Evolutionary conservation across 2,797 vertebrate species (phyloP).

Genomic region (Argya squamiceps): DNA sequence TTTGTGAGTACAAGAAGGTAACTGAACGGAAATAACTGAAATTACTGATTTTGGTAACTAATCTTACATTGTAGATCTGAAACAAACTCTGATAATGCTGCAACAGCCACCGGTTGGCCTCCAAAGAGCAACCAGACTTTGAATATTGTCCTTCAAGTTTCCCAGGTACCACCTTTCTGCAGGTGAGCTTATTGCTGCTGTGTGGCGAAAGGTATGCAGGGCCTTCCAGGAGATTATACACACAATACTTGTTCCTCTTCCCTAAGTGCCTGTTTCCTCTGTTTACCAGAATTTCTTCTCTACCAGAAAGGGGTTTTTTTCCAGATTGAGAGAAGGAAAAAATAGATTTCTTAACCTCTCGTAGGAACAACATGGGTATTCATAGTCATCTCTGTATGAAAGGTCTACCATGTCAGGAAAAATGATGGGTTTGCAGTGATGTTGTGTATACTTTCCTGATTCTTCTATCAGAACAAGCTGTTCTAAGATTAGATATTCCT

Average conservation of each 20-base stretch:
- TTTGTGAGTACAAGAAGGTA: not conserved
- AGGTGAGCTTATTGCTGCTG: not conserved
- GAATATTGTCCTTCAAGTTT: not conserved
- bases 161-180: not conserved
- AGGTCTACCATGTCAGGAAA: not conserved
- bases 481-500: not conserved
- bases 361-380: not conserved
- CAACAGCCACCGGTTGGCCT: not conserved
- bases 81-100: not conserved
- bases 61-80: rapidly evolving
- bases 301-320: not conserved
- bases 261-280: not conserved
- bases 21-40: not conserved
- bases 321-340: not conserved
- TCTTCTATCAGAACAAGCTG: not conserved
- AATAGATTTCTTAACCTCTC: not conserved
- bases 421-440: not conserved
- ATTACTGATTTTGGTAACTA: not conserved
- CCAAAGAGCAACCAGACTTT: not conserved
- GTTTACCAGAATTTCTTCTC: not conserved
- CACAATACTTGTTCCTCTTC: not conserved
- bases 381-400: not conserved
- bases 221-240: not conserved
- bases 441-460: not conserved
- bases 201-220: not conserved